Base-by-base conservation (phyloP, 1,140 invertebrate species). In the Callitettix versicolor region DNA sequence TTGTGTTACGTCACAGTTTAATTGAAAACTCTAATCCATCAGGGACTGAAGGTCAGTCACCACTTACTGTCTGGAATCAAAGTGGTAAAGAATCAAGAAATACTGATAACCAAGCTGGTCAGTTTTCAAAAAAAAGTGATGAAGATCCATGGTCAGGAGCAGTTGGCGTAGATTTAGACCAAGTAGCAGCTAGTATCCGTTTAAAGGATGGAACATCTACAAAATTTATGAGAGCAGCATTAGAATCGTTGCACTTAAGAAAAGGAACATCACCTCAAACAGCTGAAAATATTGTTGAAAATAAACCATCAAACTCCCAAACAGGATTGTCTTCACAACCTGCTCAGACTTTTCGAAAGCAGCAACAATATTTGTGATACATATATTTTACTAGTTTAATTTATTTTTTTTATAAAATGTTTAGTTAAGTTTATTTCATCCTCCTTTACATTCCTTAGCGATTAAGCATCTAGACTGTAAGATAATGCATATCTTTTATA, bases 81-180 rank as follows among this genome's bases (percentile, higher is more conserved):
- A 44, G 54, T 49, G 24, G 17, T 6, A n/a, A 33, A 14, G 40
- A 41, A 41, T 41, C 18, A 20, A 41, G 40, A 41, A 41, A 41
- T 41, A 4, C 18, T 41, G n/a, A 21, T 46, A 21, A 21, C 7
- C 40, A 41, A 41, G 18, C n/a, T 41, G n/a, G n/a, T 41, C 18
- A 15, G 3, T 41, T 41, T 41, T 9, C 26, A 4, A 30, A 30
- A 30, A 30, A 38, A 34, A 43, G 22, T 51, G 26, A 42, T 5
- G 47, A 48, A 47, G 44, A 56, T 30, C 30, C 55, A 18, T 63
- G 62, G 62, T 48, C 47, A 11, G 55, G 47, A 20, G 50, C 61
- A 6, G 57, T 60, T 15, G 65, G 65, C 18, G 57, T 66, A 22
- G 65, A 66, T 53, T 30, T 66, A 36, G 65, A 66, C 52, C 53